Evolutionary conservation across 2,888 invertebrate genomes (phyloP), one percentile per base, ranked within the genome.

Genomic region (Sinhomidia bicolor): DNA sequence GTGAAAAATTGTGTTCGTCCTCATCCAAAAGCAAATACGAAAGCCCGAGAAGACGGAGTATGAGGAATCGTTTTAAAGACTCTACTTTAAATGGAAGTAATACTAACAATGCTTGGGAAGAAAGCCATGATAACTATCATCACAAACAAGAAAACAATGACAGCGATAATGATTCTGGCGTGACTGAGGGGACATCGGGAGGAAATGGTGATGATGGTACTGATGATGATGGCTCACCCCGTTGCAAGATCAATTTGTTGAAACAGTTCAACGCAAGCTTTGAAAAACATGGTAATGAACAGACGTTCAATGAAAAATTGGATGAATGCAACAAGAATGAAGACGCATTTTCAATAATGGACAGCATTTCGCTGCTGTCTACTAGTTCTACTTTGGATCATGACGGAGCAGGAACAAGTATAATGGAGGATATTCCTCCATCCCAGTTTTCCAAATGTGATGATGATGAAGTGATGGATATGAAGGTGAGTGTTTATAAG

Each of bases 21-120:
- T 51, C 41, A 10, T 14, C 32, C 14, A 20, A 78, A 23, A 68
- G 14, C 23, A 76, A 23, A 4, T 81, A 57, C 47, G 85, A 85
- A 32, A 89, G 89, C 51, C 89, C 89, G 9, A 54, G 89, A 62
- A 71, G 89, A n/a, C 44, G 65, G 71, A 89, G 89, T n/a, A 74
- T 89, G 81, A 57, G 85, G n/a, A 89, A 89, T 76, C 74, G 4
- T 3, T 20, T 62, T 4, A 20, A 83, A 20, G 65, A 54, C n/a
- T n/a, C n/a, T 36, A 14, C 32, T 6, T 54, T 44, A 23, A 17
- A 26, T n/a, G 36, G 17, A 2, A 36, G 14, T 10, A 23, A 44
- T 2, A 26, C 17, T 9, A 41, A 2, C 10, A 29, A n/a, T 5
- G 14, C 29, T 9, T 23, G 51, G 47, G 29, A 23, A 10, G 23